Evolutionary conservation across 2,113 vertebrate genomes (phyloP), one percentile per base, ranked within the genome.

Genomic region (Notiomystis cincta): DNA sequence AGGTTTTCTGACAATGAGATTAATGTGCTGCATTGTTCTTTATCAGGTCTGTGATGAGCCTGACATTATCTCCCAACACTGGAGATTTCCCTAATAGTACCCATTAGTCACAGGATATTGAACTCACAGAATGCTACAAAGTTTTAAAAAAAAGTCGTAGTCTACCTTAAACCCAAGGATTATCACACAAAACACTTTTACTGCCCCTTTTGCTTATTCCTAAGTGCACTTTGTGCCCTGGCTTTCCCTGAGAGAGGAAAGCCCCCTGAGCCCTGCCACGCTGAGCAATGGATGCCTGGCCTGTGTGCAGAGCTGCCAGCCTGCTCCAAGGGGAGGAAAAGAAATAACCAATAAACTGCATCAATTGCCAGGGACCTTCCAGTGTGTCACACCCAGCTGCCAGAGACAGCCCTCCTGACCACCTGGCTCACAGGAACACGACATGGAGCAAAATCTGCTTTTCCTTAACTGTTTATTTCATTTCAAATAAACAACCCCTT

Each of bases 11-110:
- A 91, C 89, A 86, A 73, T n/a, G 40, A 90, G 50, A 92, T 85
- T n/a, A 84, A 95, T 76, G 79, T 5, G n/a, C 80, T 77, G 88
- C 66, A 93, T 92, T 82, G 66, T 60, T 86, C 85, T 72, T 90
- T 80, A 86, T 72, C 92, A 72, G 37, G 40, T 53, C 44, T 87
- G 33, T 1, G 3, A 84, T 2, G 12, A 64, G 57, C 58, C 69
- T 91, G 64, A 92, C 82, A 58, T 69, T 80, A 95, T 90, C 93
- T 91, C 28, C 4, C 24, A 57, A 72, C 57, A 72, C 7, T 37
- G 86, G 70, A 82, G 61, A 90, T 85, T 82, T 90, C 66, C 75
- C 71, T 95, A 91, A 91, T 33, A 56, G 82, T 19, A 76, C 28
- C 35, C 75, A 87, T 94, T 88, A 95, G 81, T 88, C 62, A 87